Conservation (phyloP, 2,113 vertebrate genomes). For the Chiloscyllium plagiosum region DNA sequence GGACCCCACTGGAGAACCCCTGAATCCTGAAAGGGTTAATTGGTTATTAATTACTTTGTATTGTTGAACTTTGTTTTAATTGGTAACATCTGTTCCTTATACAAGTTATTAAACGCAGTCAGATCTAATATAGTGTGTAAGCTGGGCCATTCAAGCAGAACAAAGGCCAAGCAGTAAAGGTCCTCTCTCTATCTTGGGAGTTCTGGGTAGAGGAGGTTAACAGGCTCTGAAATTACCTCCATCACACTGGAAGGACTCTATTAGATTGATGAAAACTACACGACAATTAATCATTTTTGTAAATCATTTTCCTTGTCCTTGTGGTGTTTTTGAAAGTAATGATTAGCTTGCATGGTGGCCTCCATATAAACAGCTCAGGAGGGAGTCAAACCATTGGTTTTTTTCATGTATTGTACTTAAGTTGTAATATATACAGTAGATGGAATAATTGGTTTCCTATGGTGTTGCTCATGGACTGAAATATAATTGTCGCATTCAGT, state of each 20-base stretch:
- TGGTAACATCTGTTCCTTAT: conserved; percentile 3
- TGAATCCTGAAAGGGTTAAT: conserved; percentile 4
- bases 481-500: background rate
- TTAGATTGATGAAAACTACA: conserved; percentile 20
- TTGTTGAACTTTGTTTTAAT: conserved; percentile 19
- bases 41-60: background rate
- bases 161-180: background rate
- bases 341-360: conserved; percentile 22
- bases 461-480: background rate
- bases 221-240: background rate
- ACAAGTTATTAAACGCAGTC: conserved; percentile 10
- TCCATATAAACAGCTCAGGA: background rate
- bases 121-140: conserved; percentile 3
- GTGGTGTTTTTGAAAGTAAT: background rate
- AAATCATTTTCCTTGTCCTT: conserved; percentile 9
- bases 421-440: background rate
- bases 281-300: background rate
- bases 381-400: background rate
- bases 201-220: conserved; percentile 25
- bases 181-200: background rate
- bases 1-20: background rate
- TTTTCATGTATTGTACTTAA: background rate
- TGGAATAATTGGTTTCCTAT: background rate
- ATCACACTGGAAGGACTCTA: background rate
- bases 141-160: background rate